Conservation (phyloP, 30 jellyfish, hydroid and myxozoan species). For the Rhopilema esculentum region DNA sequence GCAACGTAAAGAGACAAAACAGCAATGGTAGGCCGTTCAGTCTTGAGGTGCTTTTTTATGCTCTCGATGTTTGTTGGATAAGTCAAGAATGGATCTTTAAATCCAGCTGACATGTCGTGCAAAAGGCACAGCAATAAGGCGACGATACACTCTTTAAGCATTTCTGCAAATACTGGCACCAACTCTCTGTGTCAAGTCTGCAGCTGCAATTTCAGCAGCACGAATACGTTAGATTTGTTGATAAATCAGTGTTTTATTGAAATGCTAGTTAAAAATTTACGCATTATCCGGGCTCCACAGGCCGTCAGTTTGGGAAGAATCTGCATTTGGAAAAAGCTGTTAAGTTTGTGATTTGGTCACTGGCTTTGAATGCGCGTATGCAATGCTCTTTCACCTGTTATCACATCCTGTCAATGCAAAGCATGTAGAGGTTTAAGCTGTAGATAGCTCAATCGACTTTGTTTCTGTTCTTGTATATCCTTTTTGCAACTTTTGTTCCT, state of each 20-base stretch:
- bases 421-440: not conserved
- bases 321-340: not conserved
- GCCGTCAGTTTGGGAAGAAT: not conserved
- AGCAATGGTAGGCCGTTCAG: constrained; percentile 82
- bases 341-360: constrained; percentile 61
- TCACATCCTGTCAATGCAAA: not conserved
- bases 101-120: not conserved
- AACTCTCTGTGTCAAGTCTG: not conserved
- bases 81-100: constrained; percentile 47
- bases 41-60: constrained; percentile 63
- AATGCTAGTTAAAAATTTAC: too few species aligned
- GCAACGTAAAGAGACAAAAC: constrained; percentile 66
- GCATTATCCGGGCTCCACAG: not conserved
- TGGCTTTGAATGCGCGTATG: constrained; percentile 16
- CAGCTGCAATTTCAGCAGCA: too few species aligned
- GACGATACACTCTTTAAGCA: not conserved
- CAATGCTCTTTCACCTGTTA: not conserved
- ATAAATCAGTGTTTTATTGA: too few species aligned
- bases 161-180: not conserved
- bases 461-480: too few species aligned
- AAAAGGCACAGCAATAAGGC: not conserved
- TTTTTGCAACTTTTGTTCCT: too few species aligned
- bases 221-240: too few species aligned
- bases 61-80: constrained; percentile 86
- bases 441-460: too few species aligned